These are phyloP conservation scores for Gastrophysa polygoni DNA, from an alignment of 2,888 invertebrate genomes.

Conservation along the genomic window DNA sequence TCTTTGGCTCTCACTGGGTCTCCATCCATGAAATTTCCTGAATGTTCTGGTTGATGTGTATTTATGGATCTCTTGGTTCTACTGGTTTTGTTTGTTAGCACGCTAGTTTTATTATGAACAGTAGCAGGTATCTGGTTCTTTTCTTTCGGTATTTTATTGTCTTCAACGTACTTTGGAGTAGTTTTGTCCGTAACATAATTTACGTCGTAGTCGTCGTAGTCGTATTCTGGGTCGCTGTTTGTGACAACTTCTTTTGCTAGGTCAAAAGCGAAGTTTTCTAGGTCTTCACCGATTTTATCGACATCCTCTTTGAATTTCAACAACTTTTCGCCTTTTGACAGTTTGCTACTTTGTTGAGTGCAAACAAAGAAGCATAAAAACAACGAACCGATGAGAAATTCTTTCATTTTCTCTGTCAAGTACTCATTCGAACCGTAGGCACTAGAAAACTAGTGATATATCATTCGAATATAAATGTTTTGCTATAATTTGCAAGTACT, in stretches of 20 bases:
- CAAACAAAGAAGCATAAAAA: neutral
- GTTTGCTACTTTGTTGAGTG: neutral
- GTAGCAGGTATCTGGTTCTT: too few relatives aligned
- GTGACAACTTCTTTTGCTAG: conserved; percentile 12
- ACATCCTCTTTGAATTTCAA: conserved; percentile 11
- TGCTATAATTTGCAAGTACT: too few relatives aligned
- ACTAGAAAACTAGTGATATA: too few relatives aligned
- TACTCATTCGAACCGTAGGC: too few relatives aligned
- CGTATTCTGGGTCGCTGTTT: conserved; percentile 9
- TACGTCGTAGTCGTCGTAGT: conserved; percentile 10
- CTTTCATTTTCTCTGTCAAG: too few relatives aligned
- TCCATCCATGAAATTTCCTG: too few relatives aligned
- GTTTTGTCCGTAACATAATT: neutral
- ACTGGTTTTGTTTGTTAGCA: neutral
- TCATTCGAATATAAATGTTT: too few relatives aligned
- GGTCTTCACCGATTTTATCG: conserved; percentile 15
- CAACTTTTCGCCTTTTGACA: neutral
- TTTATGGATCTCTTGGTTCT: neutral
- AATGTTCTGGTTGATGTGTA: neutral
- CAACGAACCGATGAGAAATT: too few relatives aligned
- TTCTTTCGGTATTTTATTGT: neutral
- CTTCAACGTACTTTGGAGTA: neutral
- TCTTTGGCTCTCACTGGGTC: neutral
- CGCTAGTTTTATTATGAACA: too few relatives aligned
- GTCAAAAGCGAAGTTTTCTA: conserved; percentile 22